Conservation (phyloP, 2,888 invertebrate genomes). For the Hesperia comma region DNA sequence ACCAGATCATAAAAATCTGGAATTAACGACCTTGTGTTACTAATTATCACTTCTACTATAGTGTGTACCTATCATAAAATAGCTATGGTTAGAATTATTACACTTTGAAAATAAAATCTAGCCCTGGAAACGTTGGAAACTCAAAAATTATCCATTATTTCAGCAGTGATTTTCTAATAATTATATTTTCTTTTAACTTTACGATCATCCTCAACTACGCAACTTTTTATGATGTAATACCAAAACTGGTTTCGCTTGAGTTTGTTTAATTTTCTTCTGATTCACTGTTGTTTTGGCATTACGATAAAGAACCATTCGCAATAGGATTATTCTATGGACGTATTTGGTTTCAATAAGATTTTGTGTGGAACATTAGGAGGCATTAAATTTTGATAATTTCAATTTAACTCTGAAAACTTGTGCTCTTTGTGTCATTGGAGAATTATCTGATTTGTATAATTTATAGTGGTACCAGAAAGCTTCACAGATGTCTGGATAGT, state of each 20-base stretch:
- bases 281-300: no score
- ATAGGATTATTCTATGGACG: no score
- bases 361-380: slow-evolving; percentile 20
- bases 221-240: no score
- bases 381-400: slow-evolving; percentile 43
- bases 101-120: neutral
- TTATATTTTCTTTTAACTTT: neutral
- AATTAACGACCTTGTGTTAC: neutral
- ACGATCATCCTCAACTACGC: no score
- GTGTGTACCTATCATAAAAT: neutral
- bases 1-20: neutral
- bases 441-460: slow-evolving; percentile 33
- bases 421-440: slow-evolving; percentile 41
- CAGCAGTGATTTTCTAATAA: neutral
- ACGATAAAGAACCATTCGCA: no score
- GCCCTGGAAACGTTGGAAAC: neutral
- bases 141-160: no score
- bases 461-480: slow-evolving; percentile 21
- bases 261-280: no score
- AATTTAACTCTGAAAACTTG: slow-evolving; percentile 46
- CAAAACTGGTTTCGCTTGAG: neutral
- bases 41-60: neutral
- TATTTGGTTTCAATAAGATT: slow-evolving; percentile 15
- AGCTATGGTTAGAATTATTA: neutral
- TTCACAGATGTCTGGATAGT: slow-evolving; percentile 16